Conservation (phyloP, 2,797 vertebrate genomes). For the Nothura maculosa region DNA sequence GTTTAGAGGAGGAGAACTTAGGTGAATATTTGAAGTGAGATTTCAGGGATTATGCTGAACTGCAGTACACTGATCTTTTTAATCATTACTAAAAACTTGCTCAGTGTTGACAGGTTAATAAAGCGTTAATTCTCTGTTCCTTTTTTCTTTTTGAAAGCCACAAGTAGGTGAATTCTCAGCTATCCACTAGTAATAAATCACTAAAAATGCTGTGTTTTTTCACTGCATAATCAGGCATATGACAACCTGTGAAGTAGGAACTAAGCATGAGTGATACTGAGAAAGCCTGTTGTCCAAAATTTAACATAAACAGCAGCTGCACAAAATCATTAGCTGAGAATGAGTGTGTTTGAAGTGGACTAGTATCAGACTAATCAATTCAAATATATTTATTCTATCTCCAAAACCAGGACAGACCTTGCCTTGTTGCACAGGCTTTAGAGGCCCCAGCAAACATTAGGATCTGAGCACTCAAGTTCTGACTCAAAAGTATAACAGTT, state of each 20-base stretch:
- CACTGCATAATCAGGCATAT: background rate
- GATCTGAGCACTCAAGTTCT: background rate
- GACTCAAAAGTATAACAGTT: background rate
- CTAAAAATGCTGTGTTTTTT: background rate
- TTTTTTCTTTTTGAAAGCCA: background rate
- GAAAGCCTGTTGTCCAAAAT: background rate
- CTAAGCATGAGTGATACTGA: background rate
- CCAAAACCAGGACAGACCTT: background rate
- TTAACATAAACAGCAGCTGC: conserved; percentile 1
- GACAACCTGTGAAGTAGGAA: background rate
- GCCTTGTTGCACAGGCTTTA: background rate
- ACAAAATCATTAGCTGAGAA: background rate
- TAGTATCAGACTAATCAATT: background rate
- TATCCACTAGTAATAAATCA: background rate
- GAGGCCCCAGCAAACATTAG: background rate
- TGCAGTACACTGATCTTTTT: background rate
- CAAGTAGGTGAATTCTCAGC: background rate
- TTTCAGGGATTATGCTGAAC: background rate
- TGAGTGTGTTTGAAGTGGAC: accelerated
- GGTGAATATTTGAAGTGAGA: background rate
- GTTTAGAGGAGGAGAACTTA: background rate
- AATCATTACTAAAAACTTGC: background rate
- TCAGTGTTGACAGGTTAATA: background rate
- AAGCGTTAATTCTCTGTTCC: background rate
- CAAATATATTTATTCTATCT: background rate